These are phyloP conservation scores for Schrankia costaestrigalis DNA, from an alignment of 2,888 invertebrate genomes.

Conservation along the genomic window DNA sequence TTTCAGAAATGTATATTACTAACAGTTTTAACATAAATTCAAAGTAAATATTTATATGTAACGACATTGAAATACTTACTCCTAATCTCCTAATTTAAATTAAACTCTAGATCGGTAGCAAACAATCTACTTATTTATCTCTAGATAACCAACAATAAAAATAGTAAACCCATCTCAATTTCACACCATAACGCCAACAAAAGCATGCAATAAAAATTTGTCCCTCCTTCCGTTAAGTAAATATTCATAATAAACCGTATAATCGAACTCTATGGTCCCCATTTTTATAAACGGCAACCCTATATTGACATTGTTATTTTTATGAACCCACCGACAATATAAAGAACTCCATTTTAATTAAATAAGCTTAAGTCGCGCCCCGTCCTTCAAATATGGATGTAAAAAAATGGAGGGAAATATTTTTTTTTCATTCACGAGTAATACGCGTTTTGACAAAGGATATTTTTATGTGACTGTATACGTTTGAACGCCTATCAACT, in stretches of 20 bases:
- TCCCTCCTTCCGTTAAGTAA: conserved; percentile 51
- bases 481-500: conserved; percentile 70
- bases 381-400: conserved; percentile 31
- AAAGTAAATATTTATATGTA: too few relatives aligned
- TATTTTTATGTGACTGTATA: conserved; percentile 55
- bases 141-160: conserved; percentile 12
- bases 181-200: conserved; percentile 70
- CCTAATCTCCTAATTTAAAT: conserved; percentile 3
- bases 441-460: conserved; percentile 63
- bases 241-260: conserved; percentile 44
- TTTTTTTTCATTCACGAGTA: conserved; percentile 42
- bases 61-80: too few relatives aligned
- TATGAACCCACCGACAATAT: conserved; percentile 58
- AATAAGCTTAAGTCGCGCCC: conserved; percentile 59
- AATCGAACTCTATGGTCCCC: conserved; percentile 30
- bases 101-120: conserved; percentile 1
- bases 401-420: conserved; percentile 35
- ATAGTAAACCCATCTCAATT: conserved; percentile 39
- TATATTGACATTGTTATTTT: conserved; percentile 65
- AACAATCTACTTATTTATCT: conserved; percentile 12
- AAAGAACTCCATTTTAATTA: conserved; percentile 69
- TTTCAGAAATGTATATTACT: too few relatives aligned
- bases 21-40: too few relatives aligned
- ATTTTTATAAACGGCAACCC: conserved; percentile 26
- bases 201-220: conserved; percentile 50